Percentiles rank a stretch among this genome's conserved stretches.
phyloP scores from a whole-genome alignment of 1,140 invertebrate species.

The Heliconius congener region DNA sequence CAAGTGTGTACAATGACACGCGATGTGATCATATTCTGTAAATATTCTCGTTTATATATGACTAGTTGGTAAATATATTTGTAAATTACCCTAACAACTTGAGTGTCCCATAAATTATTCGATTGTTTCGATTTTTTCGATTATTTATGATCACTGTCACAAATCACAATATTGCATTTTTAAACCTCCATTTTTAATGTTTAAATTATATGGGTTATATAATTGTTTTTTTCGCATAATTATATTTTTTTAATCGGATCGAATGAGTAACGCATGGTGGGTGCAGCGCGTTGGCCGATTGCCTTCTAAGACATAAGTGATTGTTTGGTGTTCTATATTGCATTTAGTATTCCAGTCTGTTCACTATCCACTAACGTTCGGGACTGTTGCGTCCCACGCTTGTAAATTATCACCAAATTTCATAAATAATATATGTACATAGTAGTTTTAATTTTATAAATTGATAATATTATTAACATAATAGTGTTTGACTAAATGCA shows the following conservation, averaged over 20 bases:
- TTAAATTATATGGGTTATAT: constrained; percentile 68
- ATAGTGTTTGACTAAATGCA: constrained; percentile 47
- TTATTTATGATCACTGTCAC: constrained; percentile 75
- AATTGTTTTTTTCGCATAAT: constrained; percentile 65
- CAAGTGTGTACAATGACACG: constrained; percentile 70
- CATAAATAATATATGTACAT: constrained; percentile 44
- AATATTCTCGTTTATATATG: constrained; percentile 80
- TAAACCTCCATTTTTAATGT: constrained; percentile 53
- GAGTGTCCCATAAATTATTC: constrained; percentile 72
- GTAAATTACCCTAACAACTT: constrained; percentile 60
- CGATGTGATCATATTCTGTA: constrained; percentile 78
- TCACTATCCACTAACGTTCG: background rate
- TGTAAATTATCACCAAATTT: constrained; percentile 19
- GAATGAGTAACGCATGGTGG: constrained; percentile 69
- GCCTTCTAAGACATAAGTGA: constrained; percentile 21
- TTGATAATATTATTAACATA: constrained; percentile 45
- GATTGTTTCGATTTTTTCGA: constrained; percentile 52
- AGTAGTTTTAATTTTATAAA: constrained; percentile 53
- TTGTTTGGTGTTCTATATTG: constrained; percentile 24
- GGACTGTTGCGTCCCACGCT: background rate
- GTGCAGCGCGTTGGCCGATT: constrained; percentile 51
- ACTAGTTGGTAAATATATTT: constrained; percentile 61
- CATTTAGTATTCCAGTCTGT: constrained; percentile 30
- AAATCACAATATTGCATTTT: constrained; percentile 80
- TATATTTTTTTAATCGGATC: constrained; percentile 62